Percentiles rank a stretch among this genome's conserved stretches.
These are phyloP conservation scores for Cataglyphis albicans DNA, from an alignment of 2,888 invertebrate genomes.

Conservation along the genomic window DNA sequence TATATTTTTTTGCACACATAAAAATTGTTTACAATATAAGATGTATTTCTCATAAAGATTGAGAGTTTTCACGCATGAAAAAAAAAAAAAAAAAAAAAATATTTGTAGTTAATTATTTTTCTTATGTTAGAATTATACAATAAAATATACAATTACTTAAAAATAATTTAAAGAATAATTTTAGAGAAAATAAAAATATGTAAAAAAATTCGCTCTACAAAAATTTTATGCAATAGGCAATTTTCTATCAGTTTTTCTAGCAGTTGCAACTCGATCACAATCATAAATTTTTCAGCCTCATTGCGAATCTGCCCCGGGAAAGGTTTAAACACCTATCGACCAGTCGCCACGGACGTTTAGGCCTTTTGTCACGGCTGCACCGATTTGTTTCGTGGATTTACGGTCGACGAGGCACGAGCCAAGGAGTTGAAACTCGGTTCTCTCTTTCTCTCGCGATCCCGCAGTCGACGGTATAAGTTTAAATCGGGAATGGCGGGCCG, in stretches of 20 bases:
- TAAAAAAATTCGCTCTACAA: background rate
- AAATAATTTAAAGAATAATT: background rate
- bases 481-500: conserved; percentile 84
- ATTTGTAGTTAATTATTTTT: background rate
- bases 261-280: background rate
- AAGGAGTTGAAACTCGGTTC: conserved; percentile 42
- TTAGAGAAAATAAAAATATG: too few species aligned
- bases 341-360: conserved; percentile 51
- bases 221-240: background rate
- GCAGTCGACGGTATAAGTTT: conserved; percentile 75
- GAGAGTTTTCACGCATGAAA: background rate
- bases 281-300: background rate
- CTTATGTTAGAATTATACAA: background rate
- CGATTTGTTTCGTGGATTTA: conserved; percentile 64
- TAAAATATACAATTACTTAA: background rate
- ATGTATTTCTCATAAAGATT: background rate
- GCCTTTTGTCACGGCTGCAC: conserved; percentile 56
- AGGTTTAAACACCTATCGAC: conserved; percentile 42
- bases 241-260: background rate
- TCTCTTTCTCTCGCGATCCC: conserved; percentile 39
- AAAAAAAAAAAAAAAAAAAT: background rate
- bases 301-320: conserved; percentile 17
- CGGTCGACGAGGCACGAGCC: conserved; percentile 59
- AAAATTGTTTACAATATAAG: background rate
- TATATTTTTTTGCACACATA: background rate